phyloP scores from a whole-genome alignment of 53 echinoderm and acorn worm genomes.

The Henricia sp. region DNA sequence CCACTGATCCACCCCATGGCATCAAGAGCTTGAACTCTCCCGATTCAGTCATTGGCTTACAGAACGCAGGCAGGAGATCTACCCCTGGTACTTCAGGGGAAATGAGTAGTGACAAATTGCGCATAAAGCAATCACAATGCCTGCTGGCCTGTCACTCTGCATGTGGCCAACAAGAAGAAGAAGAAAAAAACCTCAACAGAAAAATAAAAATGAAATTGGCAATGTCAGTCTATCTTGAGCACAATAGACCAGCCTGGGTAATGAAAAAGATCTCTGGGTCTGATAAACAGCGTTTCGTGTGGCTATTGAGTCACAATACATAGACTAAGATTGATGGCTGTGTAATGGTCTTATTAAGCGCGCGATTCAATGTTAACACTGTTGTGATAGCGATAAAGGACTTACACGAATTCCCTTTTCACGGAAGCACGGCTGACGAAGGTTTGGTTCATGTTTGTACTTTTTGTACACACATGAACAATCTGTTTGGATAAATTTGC shows the following conservation, averaged over 20 bases:
- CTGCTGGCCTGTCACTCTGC: conserved; percentile 36
- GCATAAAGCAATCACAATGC: conserved; percentile 45
- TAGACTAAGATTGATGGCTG: conserved; percentile 7
- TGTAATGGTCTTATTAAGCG: neutral
- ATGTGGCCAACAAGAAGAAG: conserved; percentile 13
- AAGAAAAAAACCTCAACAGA: neutral
- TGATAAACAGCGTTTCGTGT: conserved; percentile 47
- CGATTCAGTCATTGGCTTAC: no score
- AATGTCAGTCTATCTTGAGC: neutral
- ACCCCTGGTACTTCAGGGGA: no score
- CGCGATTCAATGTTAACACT: conserved; percentile 37
- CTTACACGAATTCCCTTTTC: conserved; percentile 2
- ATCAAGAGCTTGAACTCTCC: no score
- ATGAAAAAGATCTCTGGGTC: conserved; percentile 21
- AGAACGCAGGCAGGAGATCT: no score
- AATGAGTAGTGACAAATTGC: conserved; percentile 57
- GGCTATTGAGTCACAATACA: conserved; percentile 5
- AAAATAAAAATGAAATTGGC: neutral
- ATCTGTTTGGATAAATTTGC: conserved; percentile 1
- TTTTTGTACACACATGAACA: neutral
- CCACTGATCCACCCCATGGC: no score
- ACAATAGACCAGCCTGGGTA: neutral
- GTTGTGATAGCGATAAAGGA: conserved; percentile 2
- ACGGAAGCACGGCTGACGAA: neutral
- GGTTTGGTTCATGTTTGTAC: neutral